Conservation (phyloP, 2,888 invertebrate genomes). For the Melipona bicolor region DNA sequence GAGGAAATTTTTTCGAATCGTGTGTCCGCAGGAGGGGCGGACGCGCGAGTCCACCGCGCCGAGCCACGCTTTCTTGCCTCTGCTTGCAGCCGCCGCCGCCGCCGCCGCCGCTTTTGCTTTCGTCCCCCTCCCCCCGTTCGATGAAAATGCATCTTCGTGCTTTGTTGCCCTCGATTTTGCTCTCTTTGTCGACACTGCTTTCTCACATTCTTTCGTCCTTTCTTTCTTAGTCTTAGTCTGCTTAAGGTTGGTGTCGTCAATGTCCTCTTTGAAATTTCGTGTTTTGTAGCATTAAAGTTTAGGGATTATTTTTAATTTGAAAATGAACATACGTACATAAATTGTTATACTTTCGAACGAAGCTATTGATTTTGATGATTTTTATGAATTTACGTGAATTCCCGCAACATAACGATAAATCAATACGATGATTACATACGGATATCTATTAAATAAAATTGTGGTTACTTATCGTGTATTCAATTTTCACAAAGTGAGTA, state of each 20-base stretch:
- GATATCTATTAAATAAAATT: too few relatives aligned
- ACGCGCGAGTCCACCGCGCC: constrained; percentile 20
- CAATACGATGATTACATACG: too few relatives aligned
- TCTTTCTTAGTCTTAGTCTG: background rate
- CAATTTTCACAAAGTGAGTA: too few relatives aligned
- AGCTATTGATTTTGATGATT: too few relatives aligned
- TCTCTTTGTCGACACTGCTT: background rate
- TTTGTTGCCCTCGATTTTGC: background rate
- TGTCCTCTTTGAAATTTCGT: background rate
- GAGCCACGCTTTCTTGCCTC: constrained; percentile 3
- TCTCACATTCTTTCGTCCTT: background rate
- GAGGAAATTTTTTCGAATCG: constrained; percentile 43
- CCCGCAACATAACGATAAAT: too few relatives aligned
- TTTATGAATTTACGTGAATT: too few relatives aligned
- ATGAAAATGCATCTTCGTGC: constrained; percentile 19
- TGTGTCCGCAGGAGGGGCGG: background rate
- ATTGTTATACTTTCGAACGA: too few relatives aligned
- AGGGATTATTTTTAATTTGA: background rate
- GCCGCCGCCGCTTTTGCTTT: background rate
- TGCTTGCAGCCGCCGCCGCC: background rate
- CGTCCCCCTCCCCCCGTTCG: background rate
- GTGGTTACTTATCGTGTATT: too few relatives aligned
- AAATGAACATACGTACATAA: too few relatives aligned
- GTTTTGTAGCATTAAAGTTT: background rate
- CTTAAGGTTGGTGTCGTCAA: background rate